phyloP scores from a whole-genome alignment of 2,888 invertebrate species.

The Liodrosophila aerea region DNA sequence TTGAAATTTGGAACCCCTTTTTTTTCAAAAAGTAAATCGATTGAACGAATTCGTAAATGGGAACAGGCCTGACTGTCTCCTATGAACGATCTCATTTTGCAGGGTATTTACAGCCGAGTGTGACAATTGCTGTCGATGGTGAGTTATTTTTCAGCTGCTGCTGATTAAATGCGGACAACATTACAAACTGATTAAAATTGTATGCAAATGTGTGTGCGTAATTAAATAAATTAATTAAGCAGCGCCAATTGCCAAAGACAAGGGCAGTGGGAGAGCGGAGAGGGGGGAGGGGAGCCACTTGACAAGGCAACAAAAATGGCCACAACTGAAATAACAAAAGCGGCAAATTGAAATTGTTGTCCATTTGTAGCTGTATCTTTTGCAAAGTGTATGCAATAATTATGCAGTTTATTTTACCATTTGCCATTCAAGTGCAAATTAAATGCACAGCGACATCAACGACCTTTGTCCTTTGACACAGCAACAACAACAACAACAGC shows the following conservation, averaged over 20 bases:
- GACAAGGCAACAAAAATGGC: conserved; percentile 35
- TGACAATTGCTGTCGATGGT: background rate
- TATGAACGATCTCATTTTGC: too few relatives aligned
- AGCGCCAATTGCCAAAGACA: conserved; percentile 29
- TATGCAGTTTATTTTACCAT: conserved; percentile 63
- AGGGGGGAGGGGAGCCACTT: conserved; percentile 16
- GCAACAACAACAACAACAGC: conserved; percentile 11
- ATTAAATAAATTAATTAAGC: conserved; percentile 79
- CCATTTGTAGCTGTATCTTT: conserved; percentile 34
- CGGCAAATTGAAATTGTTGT: conserved; percentile 60
- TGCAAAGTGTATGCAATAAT: conserved; percentile 43
- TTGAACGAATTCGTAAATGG: too few relatives aligned
- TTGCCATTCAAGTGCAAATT: conserved; percentile 64
- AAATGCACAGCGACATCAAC: conserved; percentile 56
- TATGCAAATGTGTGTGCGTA: conserved; percentile 72
- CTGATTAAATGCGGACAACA: conserved; percentile 52
- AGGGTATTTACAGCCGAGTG: too few relatives aligned
- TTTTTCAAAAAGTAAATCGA: too few relatives aligned
- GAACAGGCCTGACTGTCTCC: too few relatives aligned
- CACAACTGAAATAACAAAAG: conserved; percentile 58
- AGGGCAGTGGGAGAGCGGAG: background rate
- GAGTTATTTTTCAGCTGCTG: background rate
- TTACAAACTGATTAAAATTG: conserved; percentile 71
- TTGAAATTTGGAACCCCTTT: too few relatives aligned
- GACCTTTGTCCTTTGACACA: conserved; percentile 53